Conservation (phyloP, 2,888 invertebrate species). For the Pantelozetes paolii region DNA sequence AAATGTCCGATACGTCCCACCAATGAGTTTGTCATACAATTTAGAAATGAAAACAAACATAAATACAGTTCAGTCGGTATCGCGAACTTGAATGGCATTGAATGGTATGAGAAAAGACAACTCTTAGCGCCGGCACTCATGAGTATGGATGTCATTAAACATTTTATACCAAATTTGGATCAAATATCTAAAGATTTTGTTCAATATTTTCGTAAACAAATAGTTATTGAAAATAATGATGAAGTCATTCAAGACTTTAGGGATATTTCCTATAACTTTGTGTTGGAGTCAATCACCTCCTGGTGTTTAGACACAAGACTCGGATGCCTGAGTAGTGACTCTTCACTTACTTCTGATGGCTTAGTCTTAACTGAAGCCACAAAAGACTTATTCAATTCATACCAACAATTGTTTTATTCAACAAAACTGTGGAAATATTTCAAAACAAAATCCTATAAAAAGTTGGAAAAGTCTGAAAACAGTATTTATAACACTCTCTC, state of each 20-base stretch:
- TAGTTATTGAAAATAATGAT: background rate
- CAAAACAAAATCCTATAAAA: slow-evolving; percentile 47
- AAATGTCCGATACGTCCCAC: slow-evolving; percentile 48
- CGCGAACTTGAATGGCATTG: slow-evolving; percentile 47
- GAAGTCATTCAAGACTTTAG: slow-evolving; percentile 45
- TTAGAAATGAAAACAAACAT: slow-evolving; percentile 47
- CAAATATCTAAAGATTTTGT: slow-evolving; percentile 47
- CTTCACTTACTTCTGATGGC: slow-evolving; percentile 45
- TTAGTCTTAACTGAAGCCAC: slow-evolving; percentile 50
- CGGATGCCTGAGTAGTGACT: slow-evolving; percentile 48
- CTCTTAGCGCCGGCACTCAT: slow-evolving; percentile 46
- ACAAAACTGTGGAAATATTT: slow-evolving; percentile 49
- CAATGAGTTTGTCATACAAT: slow-evolving; percentile 48
- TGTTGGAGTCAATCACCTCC: slow-evolving; percentile 49
- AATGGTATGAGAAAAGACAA: slow-evolving; percentile 47
- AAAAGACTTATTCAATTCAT: slow-evolving; percentile 50
- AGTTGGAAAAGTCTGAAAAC: slow-evolving; percentile 47
- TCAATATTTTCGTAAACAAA: slow-evolving; percentile 20
- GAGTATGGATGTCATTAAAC: slow-evolving; percentile 42
- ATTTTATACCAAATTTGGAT: slow-evolving; percentile 44
- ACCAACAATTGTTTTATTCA: slow-evolving; percentile 50
- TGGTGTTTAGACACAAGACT: slow-evolving; percentile 51
- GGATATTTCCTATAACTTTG: slow-evolving; percentile 46
- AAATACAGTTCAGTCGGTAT: slow-evolving; percentile 47
- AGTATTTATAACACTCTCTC: slow-evolving; percentile 47